Evolutionary conservation across 2,113 vertebrate species (phyloP).

Genomic region (Eudyptes chrysolophus): DNA sequence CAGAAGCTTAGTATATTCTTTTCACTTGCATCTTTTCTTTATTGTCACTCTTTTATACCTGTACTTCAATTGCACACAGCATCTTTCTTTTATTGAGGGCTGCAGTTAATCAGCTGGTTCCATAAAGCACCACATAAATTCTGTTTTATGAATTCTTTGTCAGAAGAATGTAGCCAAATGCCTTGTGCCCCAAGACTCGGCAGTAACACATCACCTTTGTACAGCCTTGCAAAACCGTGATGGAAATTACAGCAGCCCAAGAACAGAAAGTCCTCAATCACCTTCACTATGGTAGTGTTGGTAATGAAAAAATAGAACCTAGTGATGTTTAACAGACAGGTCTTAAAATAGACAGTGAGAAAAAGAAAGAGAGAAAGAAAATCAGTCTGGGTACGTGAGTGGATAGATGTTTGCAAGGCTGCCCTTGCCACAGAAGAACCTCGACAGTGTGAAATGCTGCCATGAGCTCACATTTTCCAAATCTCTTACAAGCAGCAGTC

Average conservation of each 20-base stretch:
- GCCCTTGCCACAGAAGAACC: background rate
- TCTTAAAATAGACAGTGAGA: background rate
- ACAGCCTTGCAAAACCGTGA: background rate
- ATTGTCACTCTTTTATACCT: constrained; percentile 12
- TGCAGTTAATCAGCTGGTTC: constrained; percentile 45
- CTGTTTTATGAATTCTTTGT: constrained; percentile 25
- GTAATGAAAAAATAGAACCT: background rate
- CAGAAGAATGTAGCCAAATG: background rate
- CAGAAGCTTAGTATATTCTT: constrained; percentile 20
- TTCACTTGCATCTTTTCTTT: constrained; percentile 28
- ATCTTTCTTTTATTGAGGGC: constrained; percentile 3
- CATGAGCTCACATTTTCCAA: background rate
- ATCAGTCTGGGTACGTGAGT: background rate
- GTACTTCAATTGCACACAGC: background rate
- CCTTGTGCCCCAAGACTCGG: background rate
- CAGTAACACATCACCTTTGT: background rate
- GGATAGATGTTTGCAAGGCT: background rate
- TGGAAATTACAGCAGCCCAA: background rate
- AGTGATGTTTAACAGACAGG: background rate
- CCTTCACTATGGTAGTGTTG: background rate
- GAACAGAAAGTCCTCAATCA: background rate
- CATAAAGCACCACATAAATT: constrained; percentile 16
- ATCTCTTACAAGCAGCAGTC: background rate
- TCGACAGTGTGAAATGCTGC: background rate
- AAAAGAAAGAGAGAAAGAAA: background rate